A percentile compares a stretch with the other conserved stretches of the same genome.
These are phyloP conservation scores for Microtus montanus DNA, from an alignment of 2,113 vertebrate species.

Conservation along the genomic window DNA sequence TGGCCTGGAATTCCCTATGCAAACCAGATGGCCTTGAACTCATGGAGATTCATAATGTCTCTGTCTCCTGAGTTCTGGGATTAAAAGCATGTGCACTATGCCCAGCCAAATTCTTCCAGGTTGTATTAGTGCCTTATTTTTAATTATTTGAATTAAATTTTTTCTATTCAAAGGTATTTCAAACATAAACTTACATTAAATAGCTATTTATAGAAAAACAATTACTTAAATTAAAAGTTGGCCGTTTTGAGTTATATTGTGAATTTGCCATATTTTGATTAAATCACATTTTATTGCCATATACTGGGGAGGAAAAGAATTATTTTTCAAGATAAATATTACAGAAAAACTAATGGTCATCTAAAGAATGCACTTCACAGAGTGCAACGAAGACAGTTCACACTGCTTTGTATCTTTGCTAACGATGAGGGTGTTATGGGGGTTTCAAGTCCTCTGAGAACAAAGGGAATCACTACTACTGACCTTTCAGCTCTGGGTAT, in stretches of 20 bases:
- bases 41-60: not conserved
- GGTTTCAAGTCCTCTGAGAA: slow-evolving; percentile 1
- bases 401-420: not conserved
- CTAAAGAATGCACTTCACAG: slow-evolving; percentile 30
- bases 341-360: not conserved
- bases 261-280: not conserved
- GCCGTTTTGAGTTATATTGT: slow-evolving; percentile 31
- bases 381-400: slow-evolving; percentile 27
- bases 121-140: slow-evolving; percentile 2
- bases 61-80: not conserved
- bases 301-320: not conserved
- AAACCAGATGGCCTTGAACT: not conserved
- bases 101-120: not conserved
- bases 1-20: not conserved
- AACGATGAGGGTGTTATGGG: not conserved
- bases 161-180: slow-evolving; percentile 27
- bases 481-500: slow-evolving; percentile 89
- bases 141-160: not conserved
- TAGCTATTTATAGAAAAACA: not conserved
- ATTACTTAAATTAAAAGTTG: slow-evolving; percentile 1
- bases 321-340: not conserved
- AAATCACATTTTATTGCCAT: slow-evolving; percentile 17
- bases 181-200: slow-evolving; percentile 26
- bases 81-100: not conserved
- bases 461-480: slow-evolving; percentile 73